These are phyloP conservation scores for Byasa hedistus DNA, from an alignment of 2,888 invertebrate genomes.

Conservation along the genomic window DNA sequence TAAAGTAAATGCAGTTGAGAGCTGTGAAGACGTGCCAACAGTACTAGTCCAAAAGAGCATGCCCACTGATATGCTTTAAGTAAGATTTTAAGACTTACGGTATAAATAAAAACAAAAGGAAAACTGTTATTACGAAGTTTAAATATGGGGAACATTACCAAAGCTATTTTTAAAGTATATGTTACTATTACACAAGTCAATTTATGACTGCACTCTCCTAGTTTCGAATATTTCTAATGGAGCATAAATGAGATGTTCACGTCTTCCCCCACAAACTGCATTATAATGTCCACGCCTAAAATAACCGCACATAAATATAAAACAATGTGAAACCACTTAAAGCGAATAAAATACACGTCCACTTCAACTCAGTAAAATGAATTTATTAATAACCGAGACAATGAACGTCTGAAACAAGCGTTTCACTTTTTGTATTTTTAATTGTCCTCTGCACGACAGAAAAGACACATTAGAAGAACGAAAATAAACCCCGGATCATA, in stretches of 20 bases:
- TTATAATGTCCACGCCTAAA: constrained; percentile 78
- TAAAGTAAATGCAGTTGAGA: constrained; percentile 76
- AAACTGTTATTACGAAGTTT: constrained; percentile 14
- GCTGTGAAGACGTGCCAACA: constrained; percentile 64
- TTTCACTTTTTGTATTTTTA: constrained; percentile 79
- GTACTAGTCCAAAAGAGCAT: constrained; percentile 40
- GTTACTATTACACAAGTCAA: constrained; percentile 75
- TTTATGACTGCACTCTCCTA: constrained; percentile 78
- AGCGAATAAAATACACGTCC: constrained; percentile 80
- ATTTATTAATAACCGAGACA: constrained; percentile 81
- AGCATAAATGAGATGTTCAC: constrained; percentile 75
- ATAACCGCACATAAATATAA: constrained; percentile 80
- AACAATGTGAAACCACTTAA: constrained; percentile 81
- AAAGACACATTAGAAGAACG: constrained; percentile 77
- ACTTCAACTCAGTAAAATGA: constrained; percentile 79
- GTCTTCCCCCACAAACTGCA: constrained; percentile 79
- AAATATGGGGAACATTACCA: constrained; percentile 42
- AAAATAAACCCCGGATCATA: constrained; percentile 77
- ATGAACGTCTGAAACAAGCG: constrained; percentile 80
- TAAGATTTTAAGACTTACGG: not conserved
- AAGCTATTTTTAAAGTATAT: constrained; percentile 61
- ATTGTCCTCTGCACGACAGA: constrained; percentile 77
- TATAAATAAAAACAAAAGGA: not conserved
- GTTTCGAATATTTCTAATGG: constrained; percentile 80
- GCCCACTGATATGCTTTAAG: constrained; percentile 37